Evolutionary conservation across 2,888 invertebrate species (phyloP).

Genomic region (Heliothis peltigera): DNA sequence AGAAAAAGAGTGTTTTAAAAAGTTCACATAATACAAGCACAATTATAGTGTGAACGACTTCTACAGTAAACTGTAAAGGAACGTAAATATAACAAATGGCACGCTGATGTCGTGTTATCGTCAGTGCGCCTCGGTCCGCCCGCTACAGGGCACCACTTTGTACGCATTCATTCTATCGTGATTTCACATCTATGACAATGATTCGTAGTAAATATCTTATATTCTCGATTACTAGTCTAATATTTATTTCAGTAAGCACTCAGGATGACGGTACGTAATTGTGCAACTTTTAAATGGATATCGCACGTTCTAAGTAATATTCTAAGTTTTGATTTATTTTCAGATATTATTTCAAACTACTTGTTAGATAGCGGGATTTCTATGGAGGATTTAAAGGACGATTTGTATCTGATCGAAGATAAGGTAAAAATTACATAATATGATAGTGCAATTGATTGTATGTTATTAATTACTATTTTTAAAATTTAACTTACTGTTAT

Average conservation of each 20-base stretch:
- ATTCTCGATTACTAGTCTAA: conserved; percentile 24
- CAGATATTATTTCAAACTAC: conserved; percentile 46
- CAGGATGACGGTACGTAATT: conserved; percentile 43
- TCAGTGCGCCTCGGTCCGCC: conserved; percentile 26
- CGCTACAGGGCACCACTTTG: conserved; percentile 21
- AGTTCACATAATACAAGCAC: background rate
- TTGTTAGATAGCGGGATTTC: conserved; percentile 22
- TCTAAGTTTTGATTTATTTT: conserved; percentile 20
- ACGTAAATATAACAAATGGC: conserved; percentile 34
- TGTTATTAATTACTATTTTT: background rate
- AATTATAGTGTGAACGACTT: conserved; percentile 39
- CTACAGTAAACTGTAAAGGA: conserved; percentile 39
- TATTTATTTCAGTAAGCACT: conserved; percentile 19
- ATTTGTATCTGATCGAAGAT: conserved; percentile 26
- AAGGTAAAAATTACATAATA: conserved; percentile 17
- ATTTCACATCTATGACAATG: conserved; percentile 29
- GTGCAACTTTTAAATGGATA: background rate
- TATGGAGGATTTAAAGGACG: conserved; percentile 26
- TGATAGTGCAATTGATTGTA: background rate
- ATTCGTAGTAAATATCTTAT: conserved; percentile 19
- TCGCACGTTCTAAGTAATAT: background rate
- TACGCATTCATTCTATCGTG: conserved; percentile 14
- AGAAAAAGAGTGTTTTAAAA: background rate
- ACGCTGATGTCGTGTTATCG: conserved; percentile 43
- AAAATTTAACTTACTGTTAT: conserved; percentile 17